Percentiles rank a stretch among this genome's conserved stretches.
These are phyloP conservation scores for Sturnus vulgaris DNA, from an alignment of 2,113 vertebrate genomes.

Conservation along the genomic window DNA sequence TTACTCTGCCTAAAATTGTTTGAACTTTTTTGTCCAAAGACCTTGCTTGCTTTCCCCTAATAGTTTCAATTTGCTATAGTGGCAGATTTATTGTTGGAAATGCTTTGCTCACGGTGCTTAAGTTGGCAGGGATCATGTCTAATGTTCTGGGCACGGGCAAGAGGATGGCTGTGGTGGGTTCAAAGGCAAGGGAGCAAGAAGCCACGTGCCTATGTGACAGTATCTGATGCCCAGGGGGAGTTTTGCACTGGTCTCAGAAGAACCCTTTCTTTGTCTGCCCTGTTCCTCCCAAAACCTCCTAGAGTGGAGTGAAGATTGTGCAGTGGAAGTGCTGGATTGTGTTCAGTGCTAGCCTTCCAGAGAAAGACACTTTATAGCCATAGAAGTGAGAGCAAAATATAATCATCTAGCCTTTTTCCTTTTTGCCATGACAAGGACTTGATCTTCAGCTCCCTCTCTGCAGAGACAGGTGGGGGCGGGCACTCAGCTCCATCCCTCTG, in stretches of 20 bases:
- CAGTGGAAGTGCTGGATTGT: background rate
- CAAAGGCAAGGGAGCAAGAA: background rate
- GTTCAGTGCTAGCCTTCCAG: background rate
- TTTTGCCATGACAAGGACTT: too few species aligned
- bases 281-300: background rate
- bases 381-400: background rate
- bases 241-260: background rate
- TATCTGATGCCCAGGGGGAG: background rate
- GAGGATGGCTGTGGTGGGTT: too few species aligned
- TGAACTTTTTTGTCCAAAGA: background rate
- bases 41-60: background rate
- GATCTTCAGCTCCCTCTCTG: too few species aligned
- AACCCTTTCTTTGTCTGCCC: background rate
- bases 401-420: too few species aligned
- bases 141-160: fast-evolving
- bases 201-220: fast-evolving
- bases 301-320: background rate
- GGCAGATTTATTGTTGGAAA: background rate
- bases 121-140: background rate
- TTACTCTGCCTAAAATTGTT: background rate
- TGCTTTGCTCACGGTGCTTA: background rate
- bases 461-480: too few species aligned
- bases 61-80: background rate
- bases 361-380: background rate
- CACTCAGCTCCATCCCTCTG: too few species aligned